Percentiles rank a stretch among this genome's conserved stretches.
These are phyloP conservation scores for Drosophila sp. DNA, from an alignment of 1,140 invertebrate species.

Conservation along the genomic window DNA sequence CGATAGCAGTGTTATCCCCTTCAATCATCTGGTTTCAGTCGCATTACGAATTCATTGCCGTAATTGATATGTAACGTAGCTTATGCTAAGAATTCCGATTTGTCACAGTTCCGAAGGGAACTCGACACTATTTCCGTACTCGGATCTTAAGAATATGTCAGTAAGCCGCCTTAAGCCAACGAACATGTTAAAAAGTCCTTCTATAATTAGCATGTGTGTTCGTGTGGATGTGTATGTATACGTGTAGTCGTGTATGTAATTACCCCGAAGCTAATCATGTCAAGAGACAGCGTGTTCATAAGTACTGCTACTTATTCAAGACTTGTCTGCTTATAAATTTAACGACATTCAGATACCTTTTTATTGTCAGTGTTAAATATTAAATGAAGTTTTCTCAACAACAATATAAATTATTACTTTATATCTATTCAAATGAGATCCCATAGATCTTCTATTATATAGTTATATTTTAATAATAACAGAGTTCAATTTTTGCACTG, in stretches of 20 bases:
- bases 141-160: slow-evolving; percentile 23
- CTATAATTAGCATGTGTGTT: slow-evolving; percentile 72
- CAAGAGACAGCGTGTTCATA: slow-evolving; percentile 57
- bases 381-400: too few relatives aligned
- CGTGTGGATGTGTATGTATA: slow-evolving; percentile 2
- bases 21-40: neutral
- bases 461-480: too few relatives aligned
- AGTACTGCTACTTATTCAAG: slow-evolving; percentile 32
- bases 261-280: slow-evolving; percentile 41
- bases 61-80: slow-evolving; percentile 40
- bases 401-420: too few relatives aligned
- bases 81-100: slow-evolving; percentile 37
- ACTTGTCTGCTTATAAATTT: slow-evolving; percentile 42
- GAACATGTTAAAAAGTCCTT: slow-evolving; percentile 24
- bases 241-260: slow-evolving; percentile 39
- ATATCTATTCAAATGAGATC: too few relatives aligned
- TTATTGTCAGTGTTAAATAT: too few relatives aligned
- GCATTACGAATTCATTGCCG: slow-evolving; percentile 42
- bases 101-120: neutral
- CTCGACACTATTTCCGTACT: neutral
- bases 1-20: slow-evolving; percentile 11
- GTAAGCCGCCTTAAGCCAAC: slow-evolving; percentile 30
- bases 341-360: neutral
- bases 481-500: too few relatives aligned
- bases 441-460: too few relatives aligned